phyloP scores from a whole-genome alignment of 2,113 vertebrate genomes.

The Rhagologus leucostigma region DNA sequence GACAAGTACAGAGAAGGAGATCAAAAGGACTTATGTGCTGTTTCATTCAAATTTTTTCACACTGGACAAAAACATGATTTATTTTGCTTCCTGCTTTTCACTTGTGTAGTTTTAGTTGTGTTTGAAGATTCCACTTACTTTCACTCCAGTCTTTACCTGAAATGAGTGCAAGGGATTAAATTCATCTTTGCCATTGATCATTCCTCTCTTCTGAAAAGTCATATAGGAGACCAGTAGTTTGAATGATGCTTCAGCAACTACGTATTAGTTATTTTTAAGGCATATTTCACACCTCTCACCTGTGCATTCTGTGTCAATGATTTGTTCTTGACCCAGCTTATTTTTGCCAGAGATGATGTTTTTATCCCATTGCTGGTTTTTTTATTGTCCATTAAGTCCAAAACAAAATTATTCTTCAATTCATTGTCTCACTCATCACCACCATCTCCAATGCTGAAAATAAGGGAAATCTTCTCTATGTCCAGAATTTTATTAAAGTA shows the following conservation, averaged over 20 bases:
- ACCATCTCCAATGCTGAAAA: neutral
- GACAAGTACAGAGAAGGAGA: neutral
- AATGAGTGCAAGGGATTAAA: neutral
- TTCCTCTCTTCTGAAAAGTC: neutral
- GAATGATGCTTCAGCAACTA: neutral
- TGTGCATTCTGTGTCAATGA: neutral
- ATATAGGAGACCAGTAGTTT: neutral
- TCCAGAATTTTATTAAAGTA: neutral
- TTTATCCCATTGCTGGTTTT: neutral
- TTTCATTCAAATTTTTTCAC: neutral
- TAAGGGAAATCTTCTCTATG: neutral
- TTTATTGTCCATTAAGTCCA: neutral
- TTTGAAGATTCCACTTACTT: neutral
- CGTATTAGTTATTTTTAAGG: neutral
- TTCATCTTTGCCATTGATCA: neutral
- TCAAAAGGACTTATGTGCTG: neutral
- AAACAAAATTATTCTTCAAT: neutral
- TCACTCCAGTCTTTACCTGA: neutral
- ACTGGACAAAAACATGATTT: neutral
- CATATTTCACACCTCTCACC: neutral
- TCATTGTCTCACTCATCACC: neutral
- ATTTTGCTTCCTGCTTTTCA: neutral
- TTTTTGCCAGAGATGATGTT: neutral
- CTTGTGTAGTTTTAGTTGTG: neutral
- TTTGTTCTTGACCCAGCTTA: neutral